phyloP scores from a whole-genome alignment of 2,797 vertebrate genomes.

The Uromys caudimaculatus region DNA sequence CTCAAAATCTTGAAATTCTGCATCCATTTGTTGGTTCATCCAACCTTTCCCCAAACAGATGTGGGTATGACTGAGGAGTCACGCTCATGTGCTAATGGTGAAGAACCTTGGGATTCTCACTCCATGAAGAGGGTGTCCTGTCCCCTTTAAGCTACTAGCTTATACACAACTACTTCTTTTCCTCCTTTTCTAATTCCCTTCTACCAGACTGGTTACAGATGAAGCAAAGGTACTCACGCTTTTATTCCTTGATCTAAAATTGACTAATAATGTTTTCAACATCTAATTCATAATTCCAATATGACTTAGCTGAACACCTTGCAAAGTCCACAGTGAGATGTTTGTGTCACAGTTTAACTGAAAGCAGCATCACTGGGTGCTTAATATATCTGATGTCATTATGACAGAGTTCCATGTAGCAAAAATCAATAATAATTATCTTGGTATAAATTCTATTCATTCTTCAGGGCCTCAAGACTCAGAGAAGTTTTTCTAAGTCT shows the following conservation, averaged over 20 bases:
- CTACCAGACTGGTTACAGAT: not conserved
- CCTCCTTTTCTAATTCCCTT: not conserved
- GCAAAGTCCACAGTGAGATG: not conserved
- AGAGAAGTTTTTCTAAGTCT: conserved; percentile 48
- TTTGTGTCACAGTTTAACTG: conserved; percentile 22
- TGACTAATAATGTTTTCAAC: not conserved
- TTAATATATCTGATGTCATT: conserved; percentile 8
- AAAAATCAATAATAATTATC: conserved; percentile 67
- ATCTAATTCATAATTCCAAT: not conserved
- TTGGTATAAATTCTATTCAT: conserved; percentile 49
- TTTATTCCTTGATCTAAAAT: not conserved
- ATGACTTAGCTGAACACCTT: not conserved
- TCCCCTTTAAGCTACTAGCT: not conserved
- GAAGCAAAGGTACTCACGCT: not conserved
- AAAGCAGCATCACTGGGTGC: not conserved
- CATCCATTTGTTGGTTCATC: not conserved
- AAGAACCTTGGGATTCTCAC: not conserved
- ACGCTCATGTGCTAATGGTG: not conserved
- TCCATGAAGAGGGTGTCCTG: not conserved
- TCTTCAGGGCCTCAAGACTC: not conserved
- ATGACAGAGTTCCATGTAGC: conserved; percentile 7
- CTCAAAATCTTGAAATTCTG: not conserved
- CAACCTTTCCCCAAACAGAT: not conserved
- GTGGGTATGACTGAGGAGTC: not conserved
- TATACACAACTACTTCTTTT: not conserved